These are phyloP conservation scores for Hemicentrotus pulcherrimus DNA, from an alignment of 35 echinoderm and acorn worm species.

Conservation along the genomic window DNA sequence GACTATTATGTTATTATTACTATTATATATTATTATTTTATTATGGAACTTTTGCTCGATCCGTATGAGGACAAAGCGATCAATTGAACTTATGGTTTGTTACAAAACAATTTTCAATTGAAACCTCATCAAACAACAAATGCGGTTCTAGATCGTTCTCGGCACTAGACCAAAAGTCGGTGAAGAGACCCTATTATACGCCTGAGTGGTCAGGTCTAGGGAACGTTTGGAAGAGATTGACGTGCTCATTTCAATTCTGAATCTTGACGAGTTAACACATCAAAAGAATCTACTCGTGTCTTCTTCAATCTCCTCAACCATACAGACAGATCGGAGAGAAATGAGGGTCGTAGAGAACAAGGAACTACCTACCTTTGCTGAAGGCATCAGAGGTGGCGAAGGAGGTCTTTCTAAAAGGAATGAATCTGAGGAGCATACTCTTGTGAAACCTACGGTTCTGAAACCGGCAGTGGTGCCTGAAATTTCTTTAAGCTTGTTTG, in stretches of 20 bases:
- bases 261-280: background rate
- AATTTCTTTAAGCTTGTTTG: slow-evolving; percentile 16
- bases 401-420: background rate
- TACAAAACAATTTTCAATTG: too few species aligned
- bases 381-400: background rate
- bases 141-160: background rate
- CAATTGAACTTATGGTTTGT: too few species aligned
- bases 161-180: background rate
- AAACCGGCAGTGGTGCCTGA: background rate
- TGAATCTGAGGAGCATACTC: background rate
- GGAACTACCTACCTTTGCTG: background rate
- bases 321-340: background rate
- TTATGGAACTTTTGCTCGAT: too few species aligned
- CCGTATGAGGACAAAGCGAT: too few species aligned
- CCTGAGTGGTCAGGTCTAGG: background rate
- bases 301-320: background rate
- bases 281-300: background rate
- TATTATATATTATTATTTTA: too few species aligned
- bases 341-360: background rate
- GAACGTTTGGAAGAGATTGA: background rate
- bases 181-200: background rate
- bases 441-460: background rate
- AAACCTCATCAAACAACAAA: background rate
- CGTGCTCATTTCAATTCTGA: background rate
- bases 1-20: too few species aligned